Conservation (phyloP, 2,797 vertebrate species). For the Synanceia verrucosa region DNA sequence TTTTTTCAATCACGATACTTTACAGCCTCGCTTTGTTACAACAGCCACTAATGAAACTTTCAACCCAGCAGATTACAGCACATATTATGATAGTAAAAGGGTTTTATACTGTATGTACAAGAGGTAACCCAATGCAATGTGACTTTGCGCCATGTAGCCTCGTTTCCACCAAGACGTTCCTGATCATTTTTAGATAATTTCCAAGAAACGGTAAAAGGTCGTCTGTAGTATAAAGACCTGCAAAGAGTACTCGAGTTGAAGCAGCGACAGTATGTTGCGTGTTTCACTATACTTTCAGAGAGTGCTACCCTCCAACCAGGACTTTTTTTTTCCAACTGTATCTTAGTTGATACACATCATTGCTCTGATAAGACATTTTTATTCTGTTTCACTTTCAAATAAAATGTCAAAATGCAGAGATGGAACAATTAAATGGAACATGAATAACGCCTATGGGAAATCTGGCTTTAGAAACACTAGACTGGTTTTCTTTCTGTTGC, state of each 20-base stretch:
- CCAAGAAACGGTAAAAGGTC: not conserved
- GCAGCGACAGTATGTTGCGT: not conserved
- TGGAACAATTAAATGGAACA: not conserved
- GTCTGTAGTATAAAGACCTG: not conserved
- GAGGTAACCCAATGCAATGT: not conserved
- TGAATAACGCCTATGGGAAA: not conserved
- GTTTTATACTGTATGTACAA: not conserved
- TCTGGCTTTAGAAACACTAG: not conserved
- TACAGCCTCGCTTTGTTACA: not conserved
- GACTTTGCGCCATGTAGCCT: not conserved
- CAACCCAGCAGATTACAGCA: not conserved
- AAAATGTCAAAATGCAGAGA: not conserved
- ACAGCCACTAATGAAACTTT: not conserved
- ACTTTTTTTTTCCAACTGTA: not conserved
- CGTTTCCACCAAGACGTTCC: not conserved
- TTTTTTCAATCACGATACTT: conserved; percentile 2
- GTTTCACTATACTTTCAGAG: not conserved
- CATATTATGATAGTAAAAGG: not conserved
- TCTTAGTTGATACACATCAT: not conserved
- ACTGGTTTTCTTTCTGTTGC: not conserved
- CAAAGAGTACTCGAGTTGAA: not conserved
- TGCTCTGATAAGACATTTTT: not conserved
- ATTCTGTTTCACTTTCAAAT: not conserved
- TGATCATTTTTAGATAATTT: not conserved
- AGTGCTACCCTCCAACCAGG: not conserved